phyloP scores from a whole-genome alignment of 1,140 invertebrate genomes.

The Diuraphis noxia region DNA sequence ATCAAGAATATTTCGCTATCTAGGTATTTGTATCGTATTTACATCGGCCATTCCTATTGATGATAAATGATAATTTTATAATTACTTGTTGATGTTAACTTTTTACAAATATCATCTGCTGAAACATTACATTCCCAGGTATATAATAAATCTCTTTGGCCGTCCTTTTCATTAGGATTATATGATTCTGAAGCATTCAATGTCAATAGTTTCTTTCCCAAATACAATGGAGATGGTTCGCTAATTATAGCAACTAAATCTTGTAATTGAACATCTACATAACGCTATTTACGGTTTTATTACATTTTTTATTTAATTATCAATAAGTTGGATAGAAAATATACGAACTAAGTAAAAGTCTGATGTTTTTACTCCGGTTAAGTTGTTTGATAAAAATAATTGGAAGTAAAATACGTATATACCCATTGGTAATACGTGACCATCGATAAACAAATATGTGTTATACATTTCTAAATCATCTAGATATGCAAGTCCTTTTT shows the following conservation, averaged over 20 bases:
- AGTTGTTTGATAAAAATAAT: background rate
- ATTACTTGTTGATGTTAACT: background rate
- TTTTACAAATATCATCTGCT: background rate
- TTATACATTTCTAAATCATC: background rate
- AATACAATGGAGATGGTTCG: background rate
- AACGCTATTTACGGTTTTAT: background rate
- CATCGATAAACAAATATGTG: background rate
- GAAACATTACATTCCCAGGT: background rate
- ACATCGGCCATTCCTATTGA: background rate
- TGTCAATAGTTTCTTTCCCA: background rate
- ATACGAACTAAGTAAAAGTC: background rate
- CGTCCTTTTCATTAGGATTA: slow-evolving; percentile 2
- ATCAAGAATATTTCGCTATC: no score
- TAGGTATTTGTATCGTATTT: background rate
- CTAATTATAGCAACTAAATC: background rate
- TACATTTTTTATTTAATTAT: background rate
- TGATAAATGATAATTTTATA: background rate
- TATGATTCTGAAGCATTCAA: background rate
- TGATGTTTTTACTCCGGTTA: background rate
- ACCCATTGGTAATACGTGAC: background rate
- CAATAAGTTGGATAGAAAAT: background rate
- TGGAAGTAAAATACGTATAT: background rate
- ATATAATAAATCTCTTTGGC: background rate
- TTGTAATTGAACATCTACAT: background rate
- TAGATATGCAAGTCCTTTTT: background rate